Percentiles rank a stretch among this genome's conserved stretches.
These are phyloP conservation scores for Brevipalpus yothersi DNA, from an alignment of 1,140 invertebrate genomes.

Conservation along the genomic window DNA sequence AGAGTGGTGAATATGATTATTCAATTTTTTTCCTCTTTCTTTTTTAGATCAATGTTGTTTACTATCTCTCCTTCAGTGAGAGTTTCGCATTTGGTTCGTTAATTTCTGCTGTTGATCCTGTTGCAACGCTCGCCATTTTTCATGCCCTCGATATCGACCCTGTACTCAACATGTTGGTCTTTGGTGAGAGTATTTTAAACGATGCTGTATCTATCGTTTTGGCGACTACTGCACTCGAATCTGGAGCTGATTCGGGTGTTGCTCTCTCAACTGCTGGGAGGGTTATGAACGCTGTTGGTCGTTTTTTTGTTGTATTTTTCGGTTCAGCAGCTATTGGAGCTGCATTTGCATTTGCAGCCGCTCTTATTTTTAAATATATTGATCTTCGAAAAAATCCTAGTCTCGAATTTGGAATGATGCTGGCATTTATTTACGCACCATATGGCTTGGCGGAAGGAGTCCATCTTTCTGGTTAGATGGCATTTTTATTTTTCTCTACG, in stretches of 20 bases:
- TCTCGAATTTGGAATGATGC: conserved; percentile 90
- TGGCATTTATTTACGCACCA: conserved; percentile 92
- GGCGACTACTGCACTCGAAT: conserved; percentile 45
- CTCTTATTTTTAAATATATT: conserved; percentile 68
- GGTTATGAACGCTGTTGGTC: conserved; percentile 57
- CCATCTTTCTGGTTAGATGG: conserved; percentile 42
- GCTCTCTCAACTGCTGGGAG: conserved; percentile 48
- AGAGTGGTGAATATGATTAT: background rate
- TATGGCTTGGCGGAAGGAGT: conserved; percentile 94
- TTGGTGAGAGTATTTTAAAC: conserved; percentile 91
- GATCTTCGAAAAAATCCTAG: conserved; percentile 92
- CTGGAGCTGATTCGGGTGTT: conserved; percentile 40
- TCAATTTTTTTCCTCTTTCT: background rate
- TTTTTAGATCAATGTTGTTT: conserved; percentile 38
- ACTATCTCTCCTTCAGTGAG: conserved; percentile 72
- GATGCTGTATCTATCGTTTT: conserved; percentile 95
- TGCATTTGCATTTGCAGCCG: conserved; percentile 74
- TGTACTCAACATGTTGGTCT: conserved; percentile 91
- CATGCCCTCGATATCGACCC: conserved; percentile 85
- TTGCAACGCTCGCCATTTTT: conserved; percentile 93
- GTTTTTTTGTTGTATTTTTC: conserved; percentile 94
- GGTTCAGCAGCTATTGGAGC: conserved; percentile 92
- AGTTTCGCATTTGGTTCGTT: conserved; percentile 94
- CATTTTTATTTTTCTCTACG: too few species aligned
- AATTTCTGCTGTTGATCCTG: conserved; percentile 96